Evolutionary conservation across 2,888 invertebrate genomes (phyloP).

Genomic region (Synanthedon formicaeformis): DNA sequence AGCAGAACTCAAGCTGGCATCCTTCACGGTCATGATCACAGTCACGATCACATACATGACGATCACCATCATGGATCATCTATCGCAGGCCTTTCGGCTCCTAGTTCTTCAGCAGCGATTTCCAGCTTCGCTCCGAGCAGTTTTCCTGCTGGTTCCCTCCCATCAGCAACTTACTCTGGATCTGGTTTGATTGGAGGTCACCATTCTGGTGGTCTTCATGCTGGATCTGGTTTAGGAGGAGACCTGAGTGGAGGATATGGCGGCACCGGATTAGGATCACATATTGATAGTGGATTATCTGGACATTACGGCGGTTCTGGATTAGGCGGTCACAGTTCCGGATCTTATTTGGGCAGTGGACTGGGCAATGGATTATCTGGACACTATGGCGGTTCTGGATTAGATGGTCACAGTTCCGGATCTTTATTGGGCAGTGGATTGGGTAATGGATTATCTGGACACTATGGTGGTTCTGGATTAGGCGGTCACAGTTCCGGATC

Average conservation of each 20-base stretch:
- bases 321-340: neutral
- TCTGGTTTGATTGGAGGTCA: conserved; percentile 12
- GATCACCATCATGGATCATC: conserved; percentile 1
- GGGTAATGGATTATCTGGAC: conserved; percentile 1
- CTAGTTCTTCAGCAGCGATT: conserved; percentile 4
- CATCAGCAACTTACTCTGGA: conserved; percentile 52
- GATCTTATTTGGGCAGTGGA: conserved; percentile 7
- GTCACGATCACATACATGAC: conserved; percentile 11
- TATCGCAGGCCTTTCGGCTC: conserved; percentile 9
- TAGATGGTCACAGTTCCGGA: neutral
- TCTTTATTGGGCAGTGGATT: conserved; percentile 7
- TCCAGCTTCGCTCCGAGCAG: conserved; percentile 57
- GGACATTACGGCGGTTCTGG: neutral
- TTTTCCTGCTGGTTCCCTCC: conserved; percentile 51
- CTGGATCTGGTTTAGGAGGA: conserved; percentile 5
- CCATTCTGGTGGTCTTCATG: conserved; percentile 7
- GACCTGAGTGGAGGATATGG: neutral
- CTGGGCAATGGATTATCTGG: conserved; percentile 1
- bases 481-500: neutral
- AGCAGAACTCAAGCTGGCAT: conserved; percentile 46
- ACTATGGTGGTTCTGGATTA: neutral
- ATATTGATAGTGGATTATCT: neutral
- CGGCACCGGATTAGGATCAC: neutral
- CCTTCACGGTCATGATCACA: conserved; percentile 34
- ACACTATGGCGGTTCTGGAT: neutral